Conservation (phyloP, 1,140 invertebrate species). For the Platorchestia sp. region DNA sequence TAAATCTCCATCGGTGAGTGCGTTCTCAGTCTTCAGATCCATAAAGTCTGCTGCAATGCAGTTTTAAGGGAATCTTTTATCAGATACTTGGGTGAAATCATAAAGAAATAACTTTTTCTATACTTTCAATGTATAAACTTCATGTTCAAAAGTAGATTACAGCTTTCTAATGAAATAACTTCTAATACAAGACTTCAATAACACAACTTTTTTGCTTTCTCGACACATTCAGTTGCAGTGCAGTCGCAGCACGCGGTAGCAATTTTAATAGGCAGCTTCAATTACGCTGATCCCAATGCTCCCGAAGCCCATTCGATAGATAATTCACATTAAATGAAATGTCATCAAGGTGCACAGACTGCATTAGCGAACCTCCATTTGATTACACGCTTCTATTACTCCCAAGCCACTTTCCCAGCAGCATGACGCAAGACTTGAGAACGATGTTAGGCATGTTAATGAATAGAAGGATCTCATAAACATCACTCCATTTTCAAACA, state of each 20-base stretch:
- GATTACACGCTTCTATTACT: background rate
- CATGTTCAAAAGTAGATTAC: background rate
- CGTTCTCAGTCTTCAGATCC: background rate
- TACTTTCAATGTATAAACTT: background rate
- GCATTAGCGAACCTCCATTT: background rate
- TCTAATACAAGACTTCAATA: too few species aligned
- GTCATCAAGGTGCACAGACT: background rate
- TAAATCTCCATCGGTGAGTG: too few species aligned
- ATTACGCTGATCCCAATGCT: background rate
- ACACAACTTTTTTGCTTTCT: too few species aligned
- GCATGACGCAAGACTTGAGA: background rate
- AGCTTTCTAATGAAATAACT: background rate
- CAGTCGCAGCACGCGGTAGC: too few species aligned
- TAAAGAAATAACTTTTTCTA: background rate
- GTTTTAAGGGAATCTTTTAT: background rate
- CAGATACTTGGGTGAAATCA: background rate
- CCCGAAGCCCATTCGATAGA: background rate
- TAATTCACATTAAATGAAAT: background rate
- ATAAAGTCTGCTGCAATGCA: background rate
- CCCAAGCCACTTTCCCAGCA: too few species aligned
- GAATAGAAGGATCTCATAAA: background rate
- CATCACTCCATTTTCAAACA: background rate
- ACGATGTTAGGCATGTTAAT: background rate
- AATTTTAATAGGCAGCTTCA: background rate
- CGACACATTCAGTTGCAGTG: background rate